Evolutionary conservation across 2,797 vertebrate species (phyloP).

Genomic region (Gallirallus australis): DNA sequence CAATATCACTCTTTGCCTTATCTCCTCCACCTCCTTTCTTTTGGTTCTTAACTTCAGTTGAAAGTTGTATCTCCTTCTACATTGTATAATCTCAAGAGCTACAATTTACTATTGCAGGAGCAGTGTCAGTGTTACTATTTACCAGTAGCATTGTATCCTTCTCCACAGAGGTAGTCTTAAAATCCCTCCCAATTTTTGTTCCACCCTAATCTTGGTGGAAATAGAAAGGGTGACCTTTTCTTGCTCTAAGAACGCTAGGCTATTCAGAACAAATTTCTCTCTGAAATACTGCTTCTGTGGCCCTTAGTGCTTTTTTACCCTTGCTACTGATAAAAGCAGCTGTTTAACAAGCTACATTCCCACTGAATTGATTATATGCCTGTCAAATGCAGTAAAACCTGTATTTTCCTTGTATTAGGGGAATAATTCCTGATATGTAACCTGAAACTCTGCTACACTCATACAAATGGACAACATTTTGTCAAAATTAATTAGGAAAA

Average conservation of each 20-base stretch:
- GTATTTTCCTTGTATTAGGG: neutral
- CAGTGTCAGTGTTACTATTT: neutral
- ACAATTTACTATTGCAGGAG: neutral
- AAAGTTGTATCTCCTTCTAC: neutral
- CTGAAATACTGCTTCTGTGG: neutral
- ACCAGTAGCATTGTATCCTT: neutral
- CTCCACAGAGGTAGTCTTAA: neutral
- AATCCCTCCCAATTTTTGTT: neutral
- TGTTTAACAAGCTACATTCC: neutral
- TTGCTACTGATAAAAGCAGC: neutral
- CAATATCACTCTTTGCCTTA: neutral
- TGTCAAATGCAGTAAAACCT: neutral
- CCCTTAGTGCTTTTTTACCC: neutral
- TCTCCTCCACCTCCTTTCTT: neutral
- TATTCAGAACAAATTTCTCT: neutral
- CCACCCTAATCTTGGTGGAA: neutral
- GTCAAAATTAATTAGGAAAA: neutral
- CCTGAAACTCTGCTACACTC: neutral
- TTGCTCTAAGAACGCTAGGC: neutral
- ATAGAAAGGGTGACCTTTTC: neutral
- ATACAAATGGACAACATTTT: neutral
- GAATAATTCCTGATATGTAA: neutral
- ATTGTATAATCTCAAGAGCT: neutral
- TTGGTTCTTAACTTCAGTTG: neutral
- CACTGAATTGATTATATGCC: neutral